These are phyloP conservation scores for Leptopilina myrica DNA, from an alignment of 2,888 invertebrate genomes.

Conservation along the genomic window DNA sequence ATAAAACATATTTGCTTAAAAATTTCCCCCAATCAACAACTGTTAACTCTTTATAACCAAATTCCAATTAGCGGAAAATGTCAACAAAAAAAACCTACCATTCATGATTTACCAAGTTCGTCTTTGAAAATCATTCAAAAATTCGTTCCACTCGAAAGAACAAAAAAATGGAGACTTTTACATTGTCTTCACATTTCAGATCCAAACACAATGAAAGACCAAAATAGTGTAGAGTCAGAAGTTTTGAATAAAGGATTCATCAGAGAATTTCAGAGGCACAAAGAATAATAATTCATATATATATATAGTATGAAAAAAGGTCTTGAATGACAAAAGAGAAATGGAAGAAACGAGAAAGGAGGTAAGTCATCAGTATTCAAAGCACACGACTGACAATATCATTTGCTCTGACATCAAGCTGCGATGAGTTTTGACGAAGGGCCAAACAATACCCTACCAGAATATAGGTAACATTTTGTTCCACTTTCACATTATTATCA, in stretches of 20 bases:
- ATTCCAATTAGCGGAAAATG: no score
- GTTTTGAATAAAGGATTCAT: neutral
- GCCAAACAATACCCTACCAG: conserved; percentile 3
- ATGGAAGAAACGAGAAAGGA: neutral
- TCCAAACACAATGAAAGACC: neutral
- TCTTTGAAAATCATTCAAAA: no score
- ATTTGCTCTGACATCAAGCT: conserved; percentile 4
- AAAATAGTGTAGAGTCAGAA: neutral
- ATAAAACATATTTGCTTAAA: neutral
- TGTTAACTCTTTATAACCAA: no score
- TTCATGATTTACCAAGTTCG: neutral
- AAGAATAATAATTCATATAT: conserved; percentile 30
- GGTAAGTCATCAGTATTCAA: conserved; percentile 16
- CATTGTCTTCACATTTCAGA: no score
- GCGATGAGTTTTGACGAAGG: neutral
- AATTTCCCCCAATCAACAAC: no score
- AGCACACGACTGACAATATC: conserved; percentile 31
- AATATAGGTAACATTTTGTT: conserved; percentile 1
- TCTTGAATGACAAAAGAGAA: neutral
- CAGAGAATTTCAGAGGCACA: neutral
- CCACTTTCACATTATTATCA: conserved; percentile 14
- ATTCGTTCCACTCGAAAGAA: no score
- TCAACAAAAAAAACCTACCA: no score
- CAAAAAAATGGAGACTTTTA: no score
- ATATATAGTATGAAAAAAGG: neutral